These are phyloP conservation scores for Andrena flavipes DNA, from an alignment of 2,888 invertebrate genomes.

Conservation along the genomic window DNA sequence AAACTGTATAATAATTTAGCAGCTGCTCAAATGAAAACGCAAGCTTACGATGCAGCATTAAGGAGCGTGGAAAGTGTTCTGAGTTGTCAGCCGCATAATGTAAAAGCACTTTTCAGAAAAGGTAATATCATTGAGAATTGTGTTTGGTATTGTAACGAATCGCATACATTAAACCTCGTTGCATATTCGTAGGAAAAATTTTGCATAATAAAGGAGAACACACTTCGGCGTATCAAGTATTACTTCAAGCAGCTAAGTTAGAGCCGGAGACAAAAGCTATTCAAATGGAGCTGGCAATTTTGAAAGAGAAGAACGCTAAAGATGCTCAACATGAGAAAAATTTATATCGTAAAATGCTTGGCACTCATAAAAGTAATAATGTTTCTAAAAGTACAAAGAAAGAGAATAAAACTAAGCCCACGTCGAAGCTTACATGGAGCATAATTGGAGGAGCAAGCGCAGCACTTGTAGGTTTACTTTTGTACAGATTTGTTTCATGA, in stretches of 20 bases:
- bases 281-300: constrained; percentile 86
- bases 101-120: constrained; percentile 96
- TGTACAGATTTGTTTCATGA: constrained; percentile 88
- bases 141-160: background rate
- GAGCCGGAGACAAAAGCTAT: constrained; percentile 89
- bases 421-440: constrained; percentile 88
- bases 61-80: constrained; percentile 93
- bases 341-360: constrained; percentile 90
- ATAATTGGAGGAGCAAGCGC: constrained; percentile 89
- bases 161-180: background rate
- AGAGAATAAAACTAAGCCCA: constrained; percentile 70
- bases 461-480: constrained; percentile 90
- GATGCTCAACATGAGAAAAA: constrained; percentile 88
- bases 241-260: constrained; percentile 88
- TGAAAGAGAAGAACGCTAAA: constrained; percentile 86
- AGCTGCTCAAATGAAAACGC: constrained; percentile 95
- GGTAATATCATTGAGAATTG: constrained; percentile 85
- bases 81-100: constrained; percentile 93
- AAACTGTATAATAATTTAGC: constrained; percentile 97
- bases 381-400: constrained; percentile 48
- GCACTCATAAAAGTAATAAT: constrained; percentile 72
- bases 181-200: constrained; percentile 85
- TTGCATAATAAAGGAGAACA: constrained; percentile 89
- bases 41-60: constrained; percentile 93
- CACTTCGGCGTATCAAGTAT: constrained; percentile 89